These are phyloP conservation scores for Mallotus villosus DNA, from an alignment of 2,797 vertebrate species.

Conservation along the genomic window DNA sequence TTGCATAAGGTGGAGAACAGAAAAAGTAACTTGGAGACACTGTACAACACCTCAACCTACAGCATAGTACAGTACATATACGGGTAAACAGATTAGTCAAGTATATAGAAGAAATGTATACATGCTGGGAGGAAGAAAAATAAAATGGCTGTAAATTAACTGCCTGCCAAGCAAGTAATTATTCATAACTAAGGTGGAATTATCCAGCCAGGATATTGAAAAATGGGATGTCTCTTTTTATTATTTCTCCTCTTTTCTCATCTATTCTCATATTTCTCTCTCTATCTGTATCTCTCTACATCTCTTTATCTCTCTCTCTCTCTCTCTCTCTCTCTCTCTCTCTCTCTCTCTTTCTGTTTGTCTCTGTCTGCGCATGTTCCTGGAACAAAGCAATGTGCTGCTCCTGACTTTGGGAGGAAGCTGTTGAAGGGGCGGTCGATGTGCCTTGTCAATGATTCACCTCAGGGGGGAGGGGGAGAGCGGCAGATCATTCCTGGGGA, in stretches of 20 bases:
- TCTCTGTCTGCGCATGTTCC: not conserved
- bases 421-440: constrained; percentile 67
- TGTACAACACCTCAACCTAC: constrained; percentile 3
- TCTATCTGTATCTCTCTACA: constrained; percentile 32
- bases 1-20: constrained; percentile 23
- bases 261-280: not conserved
- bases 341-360: not conserved
- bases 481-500: constrained; percentile 88
- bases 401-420: constrained; percentile 79
- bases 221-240: constrained; percentile 12
- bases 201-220: too few species aligned
- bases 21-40: not conserved
- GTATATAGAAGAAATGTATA: too few species aligned
- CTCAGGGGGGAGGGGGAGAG: constrained; percentile 83
- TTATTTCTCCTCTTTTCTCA: too few species aligned
- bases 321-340: not conserved
- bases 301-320: not conserved
- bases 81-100: not conserved
- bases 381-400: constrained; percentile 51
- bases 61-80: not conserved
- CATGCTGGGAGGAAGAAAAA: not conserved
- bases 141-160: too few species aligned
- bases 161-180: too few species aligned
- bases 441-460: constrained; percentile 86
- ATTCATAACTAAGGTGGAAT: too few species aligned